A percentile compares a stretch with the other conserved stretches of the same genome.
These are phyloP conservation scores for Apostichopus californicus DNA, from an alignment of 35 echinoderm and acorn worm species.

Conservation along the genomic window DNA sequence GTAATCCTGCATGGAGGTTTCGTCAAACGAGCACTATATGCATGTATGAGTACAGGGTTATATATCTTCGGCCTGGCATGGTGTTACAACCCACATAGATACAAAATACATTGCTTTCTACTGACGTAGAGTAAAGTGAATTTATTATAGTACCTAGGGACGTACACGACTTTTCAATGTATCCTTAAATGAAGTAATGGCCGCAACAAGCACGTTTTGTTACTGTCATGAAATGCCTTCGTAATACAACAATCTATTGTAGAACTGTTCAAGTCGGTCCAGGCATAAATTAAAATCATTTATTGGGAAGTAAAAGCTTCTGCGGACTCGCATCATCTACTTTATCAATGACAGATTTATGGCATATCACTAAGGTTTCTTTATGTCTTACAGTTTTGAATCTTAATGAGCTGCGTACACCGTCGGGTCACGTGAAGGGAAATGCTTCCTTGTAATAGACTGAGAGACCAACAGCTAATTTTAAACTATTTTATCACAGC, in stretches of 20 bases:
- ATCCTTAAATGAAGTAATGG: not conserved
- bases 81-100: too few species aligned
- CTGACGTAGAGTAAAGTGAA: too few species aligned
- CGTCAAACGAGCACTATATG: too few species aligned
- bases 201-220: slow-evolving; percentile 21
- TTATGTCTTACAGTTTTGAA: not conserved
- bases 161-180: not conserved
- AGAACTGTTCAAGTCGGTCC: not conserved
- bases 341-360: slow-evolving; percentile 29
- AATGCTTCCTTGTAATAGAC: not conserved
- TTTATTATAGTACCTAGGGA: too few species aligned
- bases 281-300: slow-evolving; percentile 3
- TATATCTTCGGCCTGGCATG: too few species aligned
- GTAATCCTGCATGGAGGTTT: too few species aligned
- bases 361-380: not conserved
- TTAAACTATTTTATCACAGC: too few species aligned
- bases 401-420: slow-evolving; percentile 33
- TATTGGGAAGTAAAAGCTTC: not conserved
- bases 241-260: not conserved
- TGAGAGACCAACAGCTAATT: not conserved
- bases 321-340: slow-evolving; percentile 14
- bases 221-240: not conserved
- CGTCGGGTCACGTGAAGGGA: not conserved
- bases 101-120: too few species aligned
- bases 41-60: too few species aligned